These are phyloP conservation scores for Etheostoma perlongum DNA, from an alignment of 2,797 vertebrate genomes.

Conservation along the genomic window DNA sequence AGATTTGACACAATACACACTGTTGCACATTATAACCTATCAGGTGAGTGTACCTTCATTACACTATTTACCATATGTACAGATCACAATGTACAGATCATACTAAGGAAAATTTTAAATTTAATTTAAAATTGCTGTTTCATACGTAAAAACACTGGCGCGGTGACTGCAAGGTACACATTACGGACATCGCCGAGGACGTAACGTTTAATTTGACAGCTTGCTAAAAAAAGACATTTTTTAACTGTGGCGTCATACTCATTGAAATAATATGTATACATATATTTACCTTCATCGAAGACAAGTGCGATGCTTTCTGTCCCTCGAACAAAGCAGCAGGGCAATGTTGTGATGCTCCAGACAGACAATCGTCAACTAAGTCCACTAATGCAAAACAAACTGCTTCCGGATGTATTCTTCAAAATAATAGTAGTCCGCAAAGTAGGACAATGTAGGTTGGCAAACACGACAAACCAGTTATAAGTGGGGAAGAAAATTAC, in stretches of 20 bases:
- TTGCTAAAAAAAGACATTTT: background rate
- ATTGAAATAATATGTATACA: background rate
- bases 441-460: accelerated
- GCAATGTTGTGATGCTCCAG: slow-evolving; percentile 74
- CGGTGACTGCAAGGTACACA: slow-evolving; percentile 19
- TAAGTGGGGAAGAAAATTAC: accelerated
- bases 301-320: slow-evolving; percentile 46
- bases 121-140: slow-evolving; percentile 15
- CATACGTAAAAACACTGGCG: background rate
- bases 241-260: accelerated
- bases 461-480: background rate
- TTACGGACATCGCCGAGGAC: slow-evolving; percentile 18
- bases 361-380: slow-evolving; percentile 32
- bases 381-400: accelerated
- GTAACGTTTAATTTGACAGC: slow-evolving; percentile 9
- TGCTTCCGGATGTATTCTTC: slow-evolving; percentile 43
- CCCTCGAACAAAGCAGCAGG: slow-evolving; percentile 66
- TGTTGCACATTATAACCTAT: background rate
- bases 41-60: accelerated
- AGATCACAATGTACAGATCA: background rate
- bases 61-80: accelerated
- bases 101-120: background rate
- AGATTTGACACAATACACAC: slow-evolving; percentile 27
- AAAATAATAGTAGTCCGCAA: slow-evolving; percentile 46
- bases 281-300: slow-evolving; percentile 74